Evolutionary conservation across 2,113 vertebrate genomes (phyloP).

Genomic region (Chrysochloris asiatica): DNA sequence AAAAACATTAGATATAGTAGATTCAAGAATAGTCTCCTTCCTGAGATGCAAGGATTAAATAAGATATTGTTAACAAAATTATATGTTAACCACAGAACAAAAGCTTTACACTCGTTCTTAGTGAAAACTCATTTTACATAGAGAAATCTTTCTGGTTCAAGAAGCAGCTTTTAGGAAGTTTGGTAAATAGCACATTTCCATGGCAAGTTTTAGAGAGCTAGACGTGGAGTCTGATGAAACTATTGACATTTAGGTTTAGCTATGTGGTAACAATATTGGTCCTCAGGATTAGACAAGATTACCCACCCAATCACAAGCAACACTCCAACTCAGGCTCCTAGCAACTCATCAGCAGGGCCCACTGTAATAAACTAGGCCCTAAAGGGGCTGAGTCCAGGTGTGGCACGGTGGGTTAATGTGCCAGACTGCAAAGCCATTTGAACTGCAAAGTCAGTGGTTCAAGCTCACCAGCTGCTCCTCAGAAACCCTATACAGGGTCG

Average conservation of each 20-base stretch:
- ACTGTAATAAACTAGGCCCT: neutral
- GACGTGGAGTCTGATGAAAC: neutral
- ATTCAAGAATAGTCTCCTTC: neutral
- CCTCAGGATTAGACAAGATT: neutral
- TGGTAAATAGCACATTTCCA: neutral
- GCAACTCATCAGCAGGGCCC: neutral
- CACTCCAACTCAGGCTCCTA: rapidly evolving
- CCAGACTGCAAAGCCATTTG: no score
- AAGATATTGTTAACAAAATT: constrained; percentile 2
- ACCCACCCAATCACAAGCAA: neutral
- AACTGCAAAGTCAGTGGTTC: no score
- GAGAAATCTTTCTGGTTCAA: neutral
- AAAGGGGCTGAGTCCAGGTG: no score
- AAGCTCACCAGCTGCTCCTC: no score
- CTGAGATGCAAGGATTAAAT: neutral
- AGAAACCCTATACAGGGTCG: no score
- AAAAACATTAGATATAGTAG: neutral
- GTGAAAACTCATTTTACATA: neutral
- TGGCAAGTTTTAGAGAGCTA: neutral
- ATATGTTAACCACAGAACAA: neutral
- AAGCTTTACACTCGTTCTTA: neutral
- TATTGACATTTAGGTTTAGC: neutral
- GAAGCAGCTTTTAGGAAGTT: neutral
- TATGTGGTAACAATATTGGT: neutral
- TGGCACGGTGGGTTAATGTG: no score